A percentile compares a stretch with the other conserved stretches of the same genome.
These are phyloP conservation scores for Vesta saturnalis DNA, from an alignment of 2,888 invertebrate genomes.

Conservation along the genomic window DNA sequence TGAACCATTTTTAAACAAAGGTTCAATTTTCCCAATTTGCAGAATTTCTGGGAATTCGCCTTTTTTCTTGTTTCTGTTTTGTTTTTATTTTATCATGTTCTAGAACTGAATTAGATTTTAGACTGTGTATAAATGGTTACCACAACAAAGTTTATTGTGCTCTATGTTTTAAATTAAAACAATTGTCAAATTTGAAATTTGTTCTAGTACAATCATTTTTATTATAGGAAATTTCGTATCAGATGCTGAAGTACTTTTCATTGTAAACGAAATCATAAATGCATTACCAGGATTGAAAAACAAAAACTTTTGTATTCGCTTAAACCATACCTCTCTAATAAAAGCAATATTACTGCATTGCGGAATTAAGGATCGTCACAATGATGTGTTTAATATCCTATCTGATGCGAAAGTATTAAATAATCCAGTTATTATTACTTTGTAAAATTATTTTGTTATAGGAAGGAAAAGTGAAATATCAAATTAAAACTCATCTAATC, in stretches of 20 bases:
- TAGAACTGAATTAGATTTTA: no score
- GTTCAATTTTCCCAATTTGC: no score
- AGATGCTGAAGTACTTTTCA: constrained; percentile 86
- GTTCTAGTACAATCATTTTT: no score
- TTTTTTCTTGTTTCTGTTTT: no score
- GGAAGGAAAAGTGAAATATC: constrained; percentile 73
- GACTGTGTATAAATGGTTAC: no score
- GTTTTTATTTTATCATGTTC: no score
- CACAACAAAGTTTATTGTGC: no score
- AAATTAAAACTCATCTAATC: constrained; percentile 75
- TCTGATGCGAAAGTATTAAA: constrained; percentile 62
- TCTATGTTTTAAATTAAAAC: no score
- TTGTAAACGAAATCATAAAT: constrained; percentile 78
- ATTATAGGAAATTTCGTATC: constrained; percentile 78
- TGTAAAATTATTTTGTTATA: constrained; percentile 53
- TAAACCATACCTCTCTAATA: constrained; percentile 83
- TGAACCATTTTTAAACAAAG: no score
- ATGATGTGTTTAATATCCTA: constrained; percentile 64
- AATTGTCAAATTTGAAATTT: no score
- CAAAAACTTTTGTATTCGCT: constrained; percentile 73
- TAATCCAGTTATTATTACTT: not conserved
- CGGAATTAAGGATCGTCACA: constrained; percentile 77
- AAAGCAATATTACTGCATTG: constrained; percentile 81
- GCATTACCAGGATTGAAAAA: constrained; percentile 73
- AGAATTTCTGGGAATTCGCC: no score